Evolutionary conservation across 2,113 vertebrate genomes (phyloP).

Genomic region (Lasiurus cinereus): DNA sequence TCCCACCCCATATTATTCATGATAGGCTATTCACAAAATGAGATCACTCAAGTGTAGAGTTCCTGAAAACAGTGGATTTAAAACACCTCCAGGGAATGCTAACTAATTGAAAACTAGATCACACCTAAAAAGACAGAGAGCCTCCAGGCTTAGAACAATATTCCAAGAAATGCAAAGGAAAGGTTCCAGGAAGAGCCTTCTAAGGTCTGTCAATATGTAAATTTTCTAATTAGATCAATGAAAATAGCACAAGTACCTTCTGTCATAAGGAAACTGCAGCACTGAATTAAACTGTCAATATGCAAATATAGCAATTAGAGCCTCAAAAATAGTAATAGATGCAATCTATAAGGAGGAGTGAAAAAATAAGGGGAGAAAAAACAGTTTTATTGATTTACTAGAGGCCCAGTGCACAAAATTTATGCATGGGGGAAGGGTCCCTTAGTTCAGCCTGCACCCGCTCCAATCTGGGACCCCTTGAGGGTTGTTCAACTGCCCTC

Average conservation of each 20-base stretch:
- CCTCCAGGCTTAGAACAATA: neutral
- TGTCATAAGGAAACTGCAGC: conserved; percentile 49
- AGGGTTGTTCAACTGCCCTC: too few relatives aligned
- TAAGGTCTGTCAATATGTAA: conserved; percentile 56
- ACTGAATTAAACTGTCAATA: conserved; percentile 45
- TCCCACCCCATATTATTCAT: neutral
- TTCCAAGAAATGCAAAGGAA: neutral
- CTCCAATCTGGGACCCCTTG: too few relatives aligned
- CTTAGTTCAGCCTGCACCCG: too few relatives aligned
- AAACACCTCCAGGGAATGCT: neutral
- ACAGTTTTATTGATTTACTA: neutral
- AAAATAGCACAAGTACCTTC: conserved; percentile 64
- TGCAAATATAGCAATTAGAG: conserved; percentile 67
- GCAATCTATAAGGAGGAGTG: neutral
- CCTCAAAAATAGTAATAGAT: conserved; percentile 12
- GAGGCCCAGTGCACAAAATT: too few relatives aligned
- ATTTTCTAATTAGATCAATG: conserved; percentile 72
- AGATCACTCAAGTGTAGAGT: neutral
- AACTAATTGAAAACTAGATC: neutral
- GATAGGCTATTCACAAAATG: neutral
- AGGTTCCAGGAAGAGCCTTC: neutral
- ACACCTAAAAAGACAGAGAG: neutral
- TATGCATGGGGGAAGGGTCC: too few relatives aligned
- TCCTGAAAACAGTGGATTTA: neutral
- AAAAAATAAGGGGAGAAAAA: neutral